Percentiles rank a stretch among this genome's conserved stretches.
Evolutionary conservation across 2,888 invertebrate species (phyloP).

Genomic region (Petrolisthes manimaculis): DNA sequence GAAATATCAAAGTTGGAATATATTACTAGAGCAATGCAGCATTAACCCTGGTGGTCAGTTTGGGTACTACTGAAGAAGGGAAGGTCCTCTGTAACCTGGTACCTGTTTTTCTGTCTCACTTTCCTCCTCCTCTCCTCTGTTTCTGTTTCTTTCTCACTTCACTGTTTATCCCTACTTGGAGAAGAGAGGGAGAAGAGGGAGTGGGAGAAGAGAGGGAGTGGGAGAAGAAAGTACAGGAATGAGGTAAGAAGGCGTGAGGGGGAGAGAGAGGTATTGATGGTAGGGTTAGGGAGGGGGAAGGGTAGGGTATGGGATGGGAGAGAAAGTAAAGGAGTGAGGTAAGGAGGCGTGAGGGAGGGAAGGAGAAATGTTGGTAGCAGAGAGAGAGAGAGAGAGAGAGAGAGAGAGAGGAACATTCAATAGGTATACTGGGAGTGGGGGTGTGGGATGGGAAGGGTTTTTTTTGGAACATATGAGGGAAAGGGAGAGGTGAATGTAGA

Average conservation of each 20-base stretch:
- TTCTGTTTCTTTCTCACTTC: too few species aligned
- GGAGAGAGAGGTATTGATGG: not conserved
- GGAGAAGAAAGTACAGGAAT: not conserved
- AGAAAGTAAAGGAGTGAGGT: not conserved
- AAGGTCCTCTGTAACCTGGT: too few species aligned
- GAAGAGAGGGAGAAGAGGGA: not conserved
- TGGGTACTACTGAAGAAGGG: too few species aligned
- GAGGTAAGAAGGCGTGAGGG: not conserved
- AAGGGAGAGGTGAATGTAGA: too few species aligned
- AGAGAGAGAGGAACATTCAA: not conserved
- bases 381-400: not conserved
- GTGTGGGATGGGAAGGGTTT: not conserved
- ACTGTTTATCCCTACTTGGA: not conserved
- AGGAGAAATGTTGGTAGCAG: not conserved
- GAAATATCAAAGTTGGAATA: too few species aligned
- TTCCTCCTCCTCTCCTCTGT: too few species aligned
- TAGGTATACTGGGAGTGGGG: not conserved
- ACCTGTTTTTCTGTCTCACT: too few species aligned
- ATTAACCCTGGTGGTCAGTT: too few species aligned
- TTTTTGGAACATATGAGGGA: not conserved
- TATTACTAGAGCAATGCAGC: too few species aligned
- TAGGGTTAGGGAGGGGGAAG: not conserved
- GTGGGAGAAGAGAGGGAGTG: not conserved
- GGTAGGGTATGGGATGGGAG: not conserved
- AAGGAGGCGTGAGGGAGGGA: not conserved